Evolutionary conservation across 2,888 invertebrate species (phyloP).

Genomic region (Gastracanthus pulcherrimus): DNA sequence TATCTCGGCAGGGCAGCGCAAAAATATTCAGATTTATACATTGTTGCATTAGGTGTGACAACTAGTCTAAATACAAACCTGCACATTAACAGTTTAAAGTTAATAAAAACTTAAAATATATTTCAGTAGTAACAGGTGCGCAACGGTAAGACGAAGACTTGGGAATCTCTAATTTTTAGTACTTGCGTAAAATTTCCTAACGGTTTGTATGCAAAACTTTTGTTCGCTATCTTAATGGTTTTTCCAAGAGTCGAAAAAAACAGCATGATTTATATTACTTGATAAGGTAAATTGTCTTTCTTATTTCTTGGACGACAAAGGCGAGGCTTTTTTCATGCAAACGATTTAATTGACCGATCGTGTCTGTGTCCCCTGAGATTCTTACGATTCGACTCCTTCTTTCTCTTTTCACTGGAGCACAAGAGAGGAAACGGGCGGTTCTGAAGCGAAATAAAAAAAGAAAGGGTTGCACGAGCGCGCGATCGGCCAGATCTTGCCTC

Average conservation of each 20-base stretch:
- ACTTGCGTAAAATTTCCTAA: neutral
- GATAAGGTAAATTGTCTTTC: constrained; percentile 54
- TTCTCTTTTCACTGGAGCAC: constrained; percentile 23
- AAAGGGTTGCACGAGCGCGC: constrained; percentile 64
- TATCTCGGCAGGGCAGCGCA: neutral
- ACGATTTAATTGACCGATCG: constrained; percentile 70
- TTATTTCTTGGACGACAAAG: no score
- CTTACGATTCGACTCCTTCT: constrained; percentile 50
- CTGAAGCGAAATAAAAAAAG: constrained; percentile 55
- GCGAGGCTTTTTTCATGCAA: constrained; percentile 59
- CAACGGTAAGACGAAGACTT: neutral
- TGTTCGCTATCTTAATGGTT: neutral
- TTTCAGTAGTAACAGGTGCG: no score
- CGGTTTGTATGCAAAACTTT: neutral
- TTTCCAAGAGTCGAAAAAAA: neutral
- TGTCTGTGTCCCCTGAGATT: constrained; percentile 47
- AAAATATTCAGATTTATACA: constrained; percentile 17
- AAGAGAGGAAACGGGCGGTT: constrained; percentile 57
- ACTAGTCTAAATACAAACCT: no score
- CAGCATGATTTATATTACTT: constrained; percentile 38
- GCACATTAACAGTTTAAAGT: no score
- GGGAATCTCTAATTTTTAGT: neutral
- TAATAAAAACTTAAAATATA: no score
- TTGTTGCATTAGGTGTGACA: no score
- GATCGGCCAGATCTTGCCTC: constrained; percentile 70